A percentile compares a stretch with the other conserved stretches of the same genome.
Evolutionary conservation across 2,113 vertebrate genomes (phyloP).

Genomic region (Chinchilla lanigera): DNA sequence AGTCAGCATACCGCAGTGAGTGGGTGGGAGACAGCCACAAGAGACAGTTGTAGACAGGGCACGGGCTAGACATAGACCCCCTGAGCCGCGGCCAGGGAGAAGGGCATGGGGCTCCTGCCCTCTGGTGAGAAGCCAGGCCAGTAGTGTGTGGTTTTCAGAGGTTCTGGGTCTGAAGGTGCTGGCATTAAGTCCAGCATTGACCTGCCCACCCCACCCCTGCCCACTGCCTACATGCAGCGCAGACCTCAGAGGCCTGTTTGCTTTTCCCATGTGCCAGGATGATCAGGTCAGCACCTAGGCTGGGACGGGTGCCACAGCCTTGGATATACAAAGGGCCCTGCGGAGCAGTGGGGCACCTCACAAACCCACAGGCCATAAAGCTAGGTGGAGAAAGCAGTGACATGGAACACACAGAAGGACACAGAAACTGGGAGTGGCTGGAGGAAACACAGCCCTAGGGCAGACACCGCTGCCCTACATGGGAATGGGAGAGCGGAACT

Average conservation of each 20-base stretch:
- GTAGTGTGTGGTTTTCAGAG: background rate
- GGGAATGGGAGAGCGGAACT: background rate
- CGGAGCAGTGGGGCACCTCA: background rate
- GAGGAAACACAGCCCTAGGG: background rate
- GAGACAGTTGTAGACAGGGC: background rate
- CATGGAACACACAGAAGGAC: background rate
- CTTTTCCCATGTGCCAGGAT: background rate
- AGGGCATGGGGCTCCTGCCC: background rate
- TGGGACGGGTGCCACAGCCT: background rate
- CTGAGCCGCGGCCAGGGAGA: background rate
- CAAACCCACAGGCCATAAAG: background rate
- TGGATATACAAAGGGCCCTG: background rate
- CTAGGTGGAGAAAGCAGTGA: background rate
- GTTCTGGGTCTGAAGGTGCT: background rate
- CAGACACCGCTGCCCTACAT: background rate
- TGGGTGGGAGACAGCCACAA: background rate
- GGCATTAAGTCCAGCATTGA: background rate
- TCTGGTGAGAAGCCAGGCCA: background rate
- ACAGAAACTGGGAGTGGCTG: background rate
- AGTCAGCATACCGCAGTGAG: background rate
- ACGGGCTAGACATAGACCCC: background rate
- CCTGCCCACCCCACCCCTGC: background rate
- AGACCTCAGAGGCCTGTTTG: background rate
- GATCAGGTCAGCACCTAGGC: background rate
- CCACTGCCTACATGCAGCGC: background rate